These are phyloP conservation scores for Xyrauchen texanus DNA, from an alignment of 2,113 vertebrate genomes.

Conservation along the genomic window DNA sequence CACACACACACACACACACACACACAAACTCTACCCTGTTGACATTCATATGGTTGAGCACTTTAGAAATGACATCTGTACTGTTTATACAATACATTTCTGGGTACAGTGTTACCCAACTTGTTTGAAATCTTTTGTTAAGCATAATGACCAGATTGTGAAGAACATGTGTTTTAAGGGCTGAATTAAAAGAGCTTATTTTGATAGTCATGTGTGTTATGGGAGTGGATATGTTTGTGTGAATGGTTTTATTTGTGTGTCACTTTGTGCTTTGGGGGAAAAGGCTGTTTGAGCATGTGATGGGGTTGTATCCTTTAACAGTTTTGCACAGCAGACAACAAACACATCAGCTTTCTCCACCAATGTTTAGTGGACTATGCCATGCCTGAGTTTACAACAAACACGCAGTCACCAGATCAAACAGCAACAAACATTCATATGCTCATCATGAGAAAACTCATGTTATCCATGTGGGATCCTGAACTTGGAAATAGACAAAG, in stretches of 20 bases:
- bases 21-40: neutral
- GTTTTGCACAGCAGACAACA: conserved; percentile 29
- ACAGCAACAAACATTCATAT: conserved; percentile 53
- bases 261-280: conserved; percentile 18
- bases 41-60: conserved; percentile 16
- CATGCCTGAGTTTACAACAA: conserved; percentile 60
- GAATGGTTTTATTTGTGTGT: conserved; percentile 18
- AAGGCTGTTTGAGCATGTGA: conserved; percentile 17
- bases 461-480: conserved; percentile 70
- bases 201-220: conserved; percentile 24
- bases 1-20: too few relatives aligned
- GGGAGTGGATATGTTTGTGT: conserved; percentile 38
- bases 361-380: conserved; percentile 47
- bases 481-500: conserved; percentile 44
- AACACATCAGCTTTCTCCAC: neutral
- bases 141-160: conserved; percentile 16
- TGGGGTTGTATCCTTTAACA: neutral
- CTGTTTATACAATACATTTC: conserved; percentile 5
- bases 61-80: conserved; percentile 6
- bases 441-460: conserved; percentile 66
- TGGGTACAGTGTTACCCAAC: neutral
- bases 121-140: conserved; percentile 8
- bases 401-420: conserved; percentile 55
- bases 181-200: conserved; percentile 50
- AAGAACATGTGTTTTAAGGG: conserved; percentile 18